Evolutionary conservation across 2,888 invertebrate genomes (phyloP), one percentile per base, ranked within the genome.

Genomic region (Andrena marginata): DNA sequence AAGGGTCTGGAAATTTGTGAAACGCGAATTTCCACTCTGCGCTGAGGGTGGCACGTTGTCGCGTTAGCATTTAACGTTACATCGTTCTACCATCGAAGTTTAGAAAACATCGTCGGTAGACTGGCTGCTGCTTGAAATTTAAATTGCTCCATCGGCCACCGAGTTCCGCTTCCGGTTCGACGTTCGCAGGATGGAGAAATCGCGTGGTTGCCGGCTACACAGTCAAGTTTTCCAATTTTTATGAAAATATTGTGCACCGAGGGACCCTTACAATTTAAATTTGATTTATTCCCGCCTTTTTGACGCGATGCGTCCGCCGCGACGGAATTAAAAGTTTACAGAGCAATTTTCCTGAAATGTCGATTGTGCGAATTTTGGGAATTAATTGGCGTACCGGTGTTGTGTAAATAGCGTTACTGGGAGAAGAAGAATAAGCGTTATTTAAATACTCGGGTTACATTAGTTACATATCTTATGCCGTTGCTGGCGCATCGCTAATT

Each of bases 361-460:
- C 64, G 20, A 54, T 20, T 31, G 29, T 31, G 33, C n/a, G n/a
- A 42, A 77, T 77, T 64, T 67, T n/a, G 29, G 7, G 35, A 67
- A 80, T 77, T 73, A 73, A 62, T 77, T 68, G 29, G 71, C 69
- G 51, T 42, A 54, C 60, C 70, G 48, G 51, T 70, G 1, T 48
- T 29, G 6, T 62, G 62, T 67, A 74, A 78, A 74, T 63, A 78
- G 67, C 23, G 65, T 51, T 42, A 62, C 51, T 16, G n/a, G 31
- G 20, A 8, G 2, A 5, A 51, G 35, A 31, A 67, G 20, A 62
- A 26, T 42, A 10, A 60, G 26, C 42, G 62, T 54, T 68, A 54
- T 67, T 75, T 78, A 74, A 75, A 78, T 54, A 68, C 33, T 62
- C 48, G 33, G 33, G 62, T 62, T 31, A 62, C 7, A 51, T 7